phyloP scores from a whole-genome alignment of 2,113 vertebrate genomes.

The Alethe diademata region DNA sequence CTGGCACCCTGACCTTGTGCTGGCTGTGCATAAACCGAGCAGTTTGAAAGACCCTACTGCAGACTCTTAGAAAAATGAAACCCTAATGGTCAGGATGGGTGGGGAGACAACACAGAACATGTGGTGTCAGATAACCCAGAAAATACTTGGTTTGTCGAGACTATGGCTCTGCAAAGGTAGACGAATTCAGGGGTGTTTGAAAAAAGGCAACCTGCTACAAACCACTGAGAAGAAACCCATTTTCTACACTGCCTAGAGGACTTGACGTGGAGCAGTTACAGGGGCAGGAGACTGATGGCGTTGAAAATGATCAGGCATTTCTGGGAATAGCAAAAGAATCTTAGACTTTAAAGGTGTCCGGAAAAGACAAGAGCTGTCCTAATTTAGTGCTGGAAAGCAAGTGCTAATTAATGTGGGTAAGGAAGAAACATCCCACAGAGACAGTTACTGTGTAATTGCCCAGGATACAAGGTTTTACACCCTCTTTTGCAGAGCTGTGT shows the following conservation, averaged over 20 bases:
- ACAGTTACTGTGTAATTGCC: background rate
- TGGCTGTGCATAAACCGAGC: accelerated
- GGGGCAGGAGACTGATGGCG: background rate
- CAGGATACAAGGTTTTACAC: background rate
- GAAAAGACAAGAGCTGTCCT: background rate
- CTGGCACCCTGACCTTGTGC: accelerated
- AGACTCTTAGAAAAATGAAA: background rate
- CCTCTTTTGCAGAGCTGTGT: background rate
- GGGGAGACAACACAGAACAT: background rate
- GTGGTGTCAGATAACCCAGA: background rate
- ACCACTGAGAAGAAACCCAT: background rate
- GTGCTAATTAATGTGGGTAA: background rate
- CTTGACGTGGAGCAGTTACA: accelerated
- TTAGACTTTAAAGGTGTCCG: background rate
- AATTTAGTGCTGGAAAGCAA: background rate
- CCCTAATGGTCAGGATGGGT: background rate
- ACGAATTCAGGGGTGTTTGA: background rate
- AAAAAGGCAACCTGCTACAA: background rate
- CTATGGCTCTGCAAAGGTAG: background rate
- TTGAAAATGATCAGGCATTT: background rate
- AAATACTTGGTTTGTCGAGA: background rate
- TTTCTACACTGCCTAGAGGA: background rate
- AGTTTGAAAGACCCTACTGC: background rate
- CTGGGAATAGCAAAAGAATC: background rate
- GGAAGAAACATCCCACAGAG: background rate